These are phyloP conservation scores for Trachymyrmex septentrionalis DNA, from an alignment of 1,140 invertebrate species.

Conservation along the genomic window DNA sequence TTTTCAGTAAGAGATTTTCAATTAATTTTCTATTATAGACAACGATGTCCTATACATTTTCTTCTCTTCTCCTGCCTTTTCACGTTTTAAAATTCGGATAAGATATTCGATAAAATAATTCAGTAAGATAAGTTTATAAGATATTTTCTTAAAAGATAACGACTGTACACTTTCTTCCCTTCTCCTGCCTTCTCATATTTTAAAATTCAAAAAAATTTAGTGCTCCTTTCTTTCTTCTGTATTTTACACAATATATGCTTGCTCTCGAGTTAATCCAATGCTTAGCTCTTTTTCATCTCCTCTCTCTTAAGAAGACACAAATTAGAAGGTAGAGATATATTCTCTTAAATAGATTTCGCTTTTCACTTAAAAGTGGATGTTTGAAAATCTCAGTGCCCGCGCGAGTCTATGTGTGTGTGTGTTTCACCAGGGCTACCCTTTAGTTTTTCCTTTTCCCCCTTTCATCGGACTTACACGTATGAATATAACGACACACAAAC, in stretches of 20 bases:
- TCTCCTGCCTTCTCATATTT: not conserved
- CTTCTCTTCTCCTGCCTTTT: not conserved
- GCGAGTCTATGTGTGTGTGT: too few species aligned
- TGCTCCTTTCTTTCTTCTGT: not conserved
- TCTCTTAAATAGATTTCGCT: conserved; percentile 36
- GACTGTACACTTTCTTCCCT: not conserved
- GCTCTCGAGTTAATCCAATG: conserved; percentile 34
- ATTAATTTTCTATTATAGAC: not conserved
- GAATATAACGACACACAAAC: conserved; percentile 65
- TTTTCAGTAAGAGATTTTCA: too few species aligned
- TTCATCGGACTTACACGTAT: conserved; percentile 52
- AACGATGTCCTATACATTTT: not conserved
- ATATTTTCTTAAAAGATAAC: not conserved
- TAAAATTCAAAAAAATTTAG: not conserved
- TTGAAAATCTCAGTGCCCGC: conserved; percentile 25
- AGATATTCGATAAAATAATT: not conserved
- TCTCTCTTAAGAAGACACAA: conserved; percentile 39
- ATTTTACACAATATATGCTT: not conserved
- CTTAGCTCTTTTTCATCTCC: conserved; percentile 23
- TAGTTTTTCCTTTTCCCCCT: conserved; percentile 1
- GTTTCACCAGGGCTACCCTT: conserved; percentile 25
- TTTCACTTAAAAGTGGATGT: not conserved
- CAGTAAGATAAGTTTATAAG: not conserved
- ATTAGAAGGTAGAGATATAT: conserved; percentile 42
- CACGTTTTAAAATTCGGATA: not conserved